Evolutionary conservation across 2,113 vertebrate species (phyloP).

Genomic region (Perccottus glenii): DNA sequence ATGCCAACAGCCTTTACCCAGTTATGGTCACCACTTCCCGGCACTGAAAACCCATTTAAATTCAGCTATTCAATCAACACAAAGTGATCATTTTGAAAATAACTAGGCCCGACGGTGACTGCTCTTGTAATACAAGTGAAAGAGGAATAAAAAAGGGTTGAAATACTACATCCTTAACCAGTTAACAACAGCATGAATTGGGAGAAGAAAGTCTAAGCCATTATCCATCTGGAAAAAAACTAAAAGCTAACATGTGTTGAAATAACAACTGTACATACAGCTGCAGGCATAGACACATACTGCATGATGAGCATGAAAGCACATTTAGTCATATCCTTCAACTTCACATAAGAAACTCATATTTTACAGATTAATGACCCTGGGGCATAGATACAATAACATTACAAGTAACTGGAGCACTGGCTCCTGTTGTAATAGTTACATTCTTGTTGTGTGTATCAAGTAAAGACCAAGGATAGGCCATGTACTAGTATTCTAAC

Average conservation of each 20-base stretch:
- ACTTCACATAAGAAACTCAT: slow-evolving; percentile 12
- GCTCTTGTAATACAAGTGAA: slow-evolving; percentile 19
- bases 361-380: slow-evolving; percentile 2
- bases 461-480: neutral
- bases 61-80: slow-evolving; percentile 71
- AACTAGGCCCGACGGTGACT: slow-evolving; percentile 68
- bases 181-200: slow-evolving; percentile 9
- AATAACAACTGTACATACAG: slow-evolving; percentile 5
- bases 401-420: neutral
- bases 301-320: slow-evolving; percentile 12
- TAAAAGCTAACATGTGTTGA: slow-evolving; percentile 3
- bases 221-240: slow-evolving; percentile 14
- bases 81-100: slow-evolving; percentile 68
- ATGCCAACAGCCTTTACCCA: slow-evolving; percentile 67
- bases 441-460: neutral
- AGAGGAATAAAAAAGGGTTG: neutral
- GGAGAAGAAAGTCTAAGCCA: neutral
- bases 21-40: slow-evolving; percentile 49
- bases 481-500: too few relatives aligned
- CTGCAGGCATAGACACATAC: slow-evolving; percentile 12
- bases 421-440: neutral
- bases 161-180: neutral
- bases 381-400: neutral
- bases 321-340: slow-evolving; percentile 11
- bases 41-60: slow-evolving; percentile 77